Evolutionary conservation across 2,113 vertebrate species (phyloP).

Genomic region (Oreochromis spilurus): DNA sequence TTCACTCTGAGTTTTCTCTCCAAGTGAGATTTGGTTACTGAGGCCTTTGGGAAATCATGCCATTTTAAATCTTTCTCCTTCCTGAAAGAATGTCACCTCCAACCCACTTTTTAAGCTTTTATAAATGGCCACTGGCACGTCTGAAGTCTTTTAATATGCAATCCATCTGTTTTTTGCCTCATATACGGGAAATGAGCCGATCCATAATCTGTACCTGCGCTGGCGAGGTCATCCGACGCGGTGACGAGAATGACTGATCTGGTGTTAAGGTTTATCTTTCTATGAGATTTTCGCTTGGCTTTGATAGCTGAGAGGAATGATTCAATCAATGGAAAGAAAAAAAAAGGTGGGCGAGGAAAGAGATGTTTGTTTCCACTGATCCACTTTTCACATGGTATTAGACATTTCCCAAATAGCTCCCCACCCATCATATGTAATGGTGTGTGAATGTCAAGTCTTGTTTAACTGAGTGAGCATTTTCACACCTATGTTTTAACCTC

Average conservation of each 20-base stretch:
- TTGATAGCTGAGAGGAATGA: conserved; percentile 20
- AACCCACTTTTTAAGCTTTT: conserved; percentile 26
- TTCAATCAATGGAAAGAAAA: neutral
- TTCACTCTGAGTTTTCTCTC: conserved; percentile 29
- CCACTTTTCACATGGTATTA: conserved; percentile 48
- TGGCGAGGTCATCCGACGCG: conserved; percentile 14
- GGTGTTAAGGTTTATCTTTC: conserved; percentile 41
- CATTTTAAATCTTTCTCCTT: conserved; percentile 51
- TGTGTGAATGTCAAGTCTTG: conserved; percentile 38
- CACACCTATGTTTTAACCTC: neutral
- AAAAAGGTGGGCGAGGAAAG: conserved; percentile 1
- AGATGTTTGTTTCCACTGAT: conserved; percentile 40
- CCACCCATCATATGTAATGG: conserved; percentile 39
- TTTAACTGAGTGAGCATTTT: conserved; percentile 39
- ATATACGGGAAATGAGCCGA: conserved; percentile 50
- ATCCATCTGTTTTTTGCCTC: conserved; percentile 65
- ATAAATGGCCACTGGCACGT: conserved; percentile 39
- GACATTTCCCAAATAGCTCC: conserved; percentile 39
- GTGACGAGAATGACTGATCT: conserved; percentile 31
- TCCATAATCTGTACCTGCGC: conserved; percentile 56
- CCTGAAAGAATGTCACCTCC: conserved; percentile 40
- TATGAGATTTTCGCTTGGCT: conserved; percentile 8
- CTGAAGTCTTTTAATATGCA: conserved; percentile 55
- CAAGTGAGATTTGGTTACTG: conserved; percentile 25
- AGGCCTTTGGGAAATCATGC: conserved; percentile 49